A percentile compares a stretch with the other conserved stretches of the same genome.
Evolutionary conservation across 2,888 invertebrate genomes (phyloP).

Genomic region (Teleiodes luculella): DNA sequence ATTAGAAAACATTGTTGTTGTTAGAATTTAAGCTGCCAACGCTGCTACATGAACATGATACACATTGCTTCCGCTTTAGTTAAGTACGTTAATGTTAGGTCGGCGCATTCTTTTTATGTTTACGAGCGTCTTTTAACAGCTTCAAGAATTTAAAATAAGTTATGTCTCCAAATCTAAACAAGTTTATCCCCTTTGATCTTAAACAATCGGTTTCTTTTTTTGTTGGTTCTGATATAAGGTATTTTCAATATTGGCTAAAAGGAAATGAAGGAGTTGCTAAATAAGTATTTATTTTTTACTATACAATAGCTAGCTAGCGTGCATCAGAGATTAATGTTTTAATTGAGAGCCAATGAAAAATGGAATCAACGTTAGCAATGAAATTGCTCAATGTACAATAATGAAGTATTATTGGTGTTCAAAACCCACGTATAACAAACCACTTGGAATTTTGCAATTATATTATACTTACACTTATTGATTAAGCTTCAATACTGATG

Average conservation of each 20-base stretch:
- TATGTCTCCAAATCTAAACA: slow-evolving; percentile 3
- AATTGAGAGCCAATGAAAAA: not conserved
- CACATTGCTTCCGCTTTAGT: slow-evolving; percentile 22
- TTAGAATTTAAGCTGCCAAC: slow-evolving; percentile 18
- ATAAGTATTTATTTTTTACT: too few species aligned
- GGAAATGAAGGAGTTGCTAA: too few species aligned
- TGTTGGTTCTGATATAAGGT: too few species aligned
- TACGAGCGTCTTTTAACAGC: slow-evolving; percentile 38
- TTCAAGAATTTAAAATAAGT: slow-evolving; percentile 34
- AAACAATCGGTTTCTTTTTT: too few species aligned
- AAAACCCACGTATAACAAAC: not conserved
- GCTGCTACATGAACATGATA: slow-evolving; percentile 16
- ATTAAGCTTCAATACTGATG: not conserved
- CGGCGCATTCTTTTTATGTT: slow-evolving; percentile 35
- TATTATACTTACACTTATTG: not conserved
- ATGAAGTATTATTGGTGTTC: not conserved
- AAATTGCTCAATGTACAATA: slow-evolving; percentile 12
- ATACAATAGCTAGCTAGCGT: not conserved
- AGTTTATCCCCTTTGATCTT: slow-evolving; percentile 23
- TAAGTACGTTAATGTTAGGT: slow-evolving; percentile 29
- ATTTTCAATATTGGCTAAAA: too few species aligned
- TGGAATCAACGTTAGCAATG: too few species aligned
- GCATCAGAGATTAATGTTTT: not conserved
- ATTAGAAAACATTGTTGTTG: slow-evolving; percentile 16
- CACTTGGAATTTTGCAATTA: not conserved